Conservation (phyloP, 2,888 invertebrate genomes). For the Volucella inflata region DNA sequence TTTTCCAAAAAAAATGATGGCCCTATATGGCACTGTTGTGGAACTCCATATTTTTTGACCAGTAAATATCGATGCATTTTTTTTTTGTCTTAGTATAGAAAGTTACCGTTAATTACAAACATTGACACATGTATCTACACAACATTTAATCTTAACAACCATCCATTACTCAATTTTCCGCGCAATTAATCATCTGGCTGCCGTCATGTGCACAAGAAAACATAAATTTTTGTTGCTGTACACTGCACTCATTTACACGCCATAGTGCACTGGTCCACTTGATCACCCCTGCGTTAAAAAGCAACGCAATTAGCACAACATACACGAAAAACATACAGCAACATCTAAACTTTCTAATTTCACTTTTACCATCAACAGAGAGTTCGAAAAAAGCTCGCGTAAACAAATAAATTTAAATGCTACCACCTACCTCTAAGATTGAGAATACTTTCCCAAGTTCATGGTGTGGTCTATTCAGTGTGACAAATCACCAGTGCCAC, state of each 20-base stretch:
- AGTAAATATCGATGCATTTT: no score
- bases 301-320: constrained; percentile 59
- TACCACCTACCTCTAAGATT: neutral
- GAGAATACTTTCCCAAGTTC: constrained; percentile 13
- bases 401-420: constrained; percentile 25
- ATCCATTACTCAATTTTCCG: neutral
- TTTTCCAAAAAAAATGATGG: no score
- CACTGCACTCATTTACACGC: constrained; percentile 47
- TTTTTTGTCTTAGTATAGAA: neutral
- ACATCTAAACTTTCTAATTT: constrained; percentile 65
- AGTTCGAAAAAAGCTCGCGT: neutral
- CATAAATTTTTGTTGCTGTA: neutral
- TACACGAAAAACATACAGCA: neutral
- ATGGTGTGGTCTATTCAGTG: constrained; percentile 21
- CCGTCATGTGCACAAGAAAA: neutral
- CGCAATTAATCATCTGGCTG: constrained; percentile 21
- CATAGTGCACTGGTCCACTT: constrained; percentile 50
- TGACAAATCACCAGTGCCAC: constrained; percentile 63
- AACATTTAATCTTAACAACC: neutral
- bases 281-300: constrained; percentile 41
- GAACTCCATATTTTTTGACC: no score
- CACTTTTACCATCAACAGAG: constrained; percentile 54
- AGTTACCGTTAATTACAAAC: neutral
- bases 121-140: constrained; percentile 8
- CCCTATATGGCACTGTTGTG: no score